Conservation (phyloP, 2,113 vertebrate species). For the Ictalurus furcatus region DNA sequence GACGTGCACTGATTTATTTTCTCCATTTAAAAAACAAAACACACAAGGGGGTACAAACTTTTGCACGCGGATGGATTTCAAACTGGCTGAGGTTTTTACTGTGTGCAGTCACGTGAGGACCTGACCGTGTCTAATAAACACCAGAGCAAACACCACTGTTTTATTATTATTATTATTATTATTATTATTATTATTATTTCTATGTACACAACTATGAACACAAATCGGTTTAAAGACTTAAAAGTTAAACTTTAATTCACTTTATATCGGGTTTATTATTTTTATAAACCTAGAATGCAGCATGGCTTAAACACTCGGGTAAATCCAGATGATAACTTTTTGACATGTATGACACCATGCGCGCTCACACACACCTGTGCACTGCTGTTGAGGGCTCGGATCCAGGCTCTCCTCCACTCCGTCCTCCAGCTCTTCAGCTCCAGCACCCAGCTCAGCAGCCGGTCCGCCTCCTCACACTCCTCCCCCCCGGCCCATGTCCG, state of each 20-base stretch:
- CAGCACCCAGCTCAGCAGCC: slow-evolving; percentile 85
- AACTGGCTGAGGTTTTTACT: neutral
- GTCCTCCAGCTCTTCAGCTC: slow-evolving; percentile 81
- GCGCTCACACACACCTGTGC: neutral
- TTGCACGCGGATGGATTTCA: neutral
- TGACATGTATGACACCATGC: neutral
- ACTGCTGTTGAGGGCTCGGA: slow-evolving; percentile 73
- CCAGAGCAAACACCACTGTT: neutral
- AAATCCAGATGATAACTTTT: neutral
- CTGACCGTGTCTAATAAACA: neutral
- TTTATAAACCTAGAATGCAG: neutral
- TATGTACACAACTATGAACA: too few species aligned
- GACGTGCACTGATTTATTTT: neutral
- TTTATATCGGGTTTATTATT: neutral
- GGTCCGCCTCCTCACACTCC: slow-evolving; percentile 69
- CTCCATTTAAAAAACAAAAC: neutral
- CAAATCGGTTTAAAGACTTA: neutral
- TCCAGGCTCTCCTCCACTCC: slow-evolving; percentile 86
- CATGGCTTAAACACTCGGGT: neutral
- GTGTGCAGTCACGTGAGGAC: neutral
- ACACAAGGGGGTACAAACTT: neutral
- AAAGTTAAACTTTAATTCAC: neutral
- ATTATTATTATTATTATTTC: too few species aligned
- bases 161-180: too few species aligned
- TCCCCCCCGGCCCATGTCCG: slow-evolving; percentile 48